Evolutionary conservation across 2,113 vertebrate genomes (phyloP).

Genomic region (Collichthys lucidus): DNA sequence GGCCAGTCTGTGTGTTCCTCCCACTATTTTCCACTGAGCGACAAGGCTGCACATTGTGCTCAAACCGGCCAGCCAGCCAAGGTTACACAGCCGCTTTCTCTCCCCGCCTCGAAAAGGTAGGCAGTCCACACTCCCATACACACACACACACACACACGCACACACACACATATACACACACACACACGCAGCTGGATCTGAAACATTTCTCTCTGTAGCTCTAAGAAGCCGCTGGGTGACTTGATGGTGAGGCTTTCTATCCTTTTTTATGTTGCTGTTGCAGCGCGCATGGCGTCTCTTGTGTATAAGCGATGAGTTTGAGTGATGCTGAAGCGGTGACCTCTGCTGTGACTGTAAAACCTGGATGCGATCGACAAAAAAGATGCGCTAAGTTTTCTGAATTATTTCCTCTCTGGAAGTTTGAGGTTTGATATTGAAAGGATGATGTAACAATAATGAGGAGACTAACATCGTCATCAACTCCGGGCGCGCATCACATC

Average conservation of each 20-base stretch:
- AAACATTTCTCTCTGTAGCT: not conserved
- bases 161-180: not conserved
- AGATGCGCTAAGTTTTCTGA: conserved; percentile 23
- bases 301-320: conserved; percentile 5
- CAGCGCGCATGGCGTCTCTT: conserved; percentile 35
- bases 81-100: conserved; percentile 51
- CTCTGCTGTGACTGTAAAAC: conserved; percentile 19
- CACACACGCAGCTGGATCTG: too few species aligned
- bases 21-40: conserved; percentile 69
- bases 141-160: conserved; percentile 24
- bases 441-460: conserved; percentile 6
- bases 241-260: conserved; percentile 53
- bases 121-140: conserved; percentile 32
- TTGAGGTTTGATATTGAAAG: not conserved
- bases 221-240: not conserved
- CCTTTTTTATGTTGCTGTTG: not conserved
- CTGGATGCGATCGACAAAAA: conserved; percentile 45
- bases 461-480: not conserved
- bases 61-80: conserved; percentile 58
- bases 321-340: conserved; percentile 61
- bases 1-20: conserved; percentile 68
- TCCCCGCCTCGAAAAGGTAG: conserved; percentile 46
- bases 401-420: conserved; percentile 31
- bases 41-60: conserved; percentile 72
- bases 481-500: not conserved